Conservation (phyloP, 2,113 vertebrate species). For the Hemiprocne comata region DNA sequence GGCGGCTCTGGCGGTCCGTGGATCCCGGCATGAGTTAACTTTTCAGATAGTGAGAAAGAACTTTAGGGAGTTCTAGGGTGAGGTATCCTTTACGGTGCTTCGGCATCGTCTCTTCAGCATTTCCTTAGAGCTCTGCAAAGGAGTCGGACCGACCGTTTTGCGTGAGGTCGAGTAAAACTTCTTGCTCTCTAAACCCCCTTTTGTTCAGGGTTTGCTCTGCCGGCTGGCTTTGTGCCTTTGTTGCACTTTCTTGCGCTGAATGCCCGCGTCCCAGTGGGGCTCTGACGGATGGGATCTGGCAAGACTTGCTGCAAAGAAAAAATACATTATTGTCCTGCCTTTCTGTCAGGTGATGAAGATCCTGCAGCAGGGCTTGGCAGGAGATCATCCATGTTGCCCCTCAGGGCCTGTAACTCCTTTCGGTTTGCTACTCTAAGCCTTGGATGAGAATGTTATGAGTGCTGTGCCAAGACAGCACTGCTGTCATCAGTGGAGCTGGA, state of each 20-base stretch:
- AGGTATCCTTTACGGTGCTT: neutral
- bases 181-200: neutral
- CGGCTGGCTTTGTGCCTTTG: neutral
- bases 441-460: neutral
- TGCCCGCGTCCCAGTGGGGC: neutral
- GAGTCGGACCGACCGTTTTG: neutral
- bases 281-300: neutral
- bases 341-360: neutral
- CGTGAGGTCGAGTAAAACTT: neutral
- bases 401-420: neutral
- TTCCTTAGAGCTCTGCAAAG: neutral
- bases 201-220: neutral
- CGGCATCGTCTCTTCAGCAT: neutral
- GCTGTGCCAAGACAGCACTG: neutral
- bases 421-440: neutral
- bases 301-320: neutral
- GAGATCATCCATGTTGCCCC: neutral
- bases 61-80: neutral
- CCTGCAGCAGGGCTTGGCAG: neutral
- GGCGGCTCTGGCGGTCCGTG: neutral
- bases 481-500: neutral
- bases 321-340: neutral
- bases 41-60: neutral
- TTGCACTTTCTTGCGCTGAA: neutral
- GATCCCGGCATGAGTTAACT: neutral